phyloP scores from a whole-genome alignment of 1,140 invertebrate genomes.

The Brachionus asplanchnoidis region DNA sequence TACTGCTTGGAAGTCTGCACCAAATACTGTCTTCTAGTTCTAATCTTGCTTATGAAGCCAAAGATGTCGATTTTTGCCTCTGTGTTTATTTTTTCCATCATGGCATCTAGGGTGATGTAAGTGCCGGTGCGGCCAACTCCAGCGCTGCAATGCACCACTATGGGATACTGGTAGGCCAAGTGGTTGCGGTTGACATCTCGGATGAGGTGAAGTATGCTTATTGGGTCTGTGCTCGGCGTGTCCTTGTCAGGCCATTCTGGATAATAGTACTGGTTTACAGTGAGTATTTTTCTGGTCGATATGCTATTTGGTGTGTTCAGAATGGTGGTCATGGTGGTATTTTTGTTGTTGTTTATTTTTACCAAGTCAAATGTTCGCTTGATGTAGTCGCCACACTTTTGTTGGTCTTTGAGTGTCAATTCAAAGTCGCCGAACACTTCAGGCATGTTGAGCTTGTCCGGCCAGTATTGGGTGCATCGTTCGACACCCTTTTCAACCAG shows the following conservation, averaged over 20 bases:
- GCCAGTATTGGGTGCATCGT: conserved; percentile 93
- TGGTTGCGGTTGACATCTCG: conserved; percentile 28
- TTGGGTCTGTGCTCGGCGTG: conserved; percentile 19
- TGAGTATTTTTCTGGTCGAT: conserved; percentile 62
- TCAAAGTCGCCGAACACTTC: conserved; percentile 11
- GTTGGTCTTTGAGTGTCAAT: conserved; percentile 22
- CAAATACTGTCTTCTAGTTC: conserved; percentile 95
- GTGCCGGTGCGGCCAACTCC: conserved; percentile 83
- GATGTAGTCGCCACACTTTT: conserved; percentile 26
- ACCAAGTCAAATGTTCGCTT: conserved; percentile 25
- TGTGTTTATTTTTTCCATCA: conserved; percentile 94
- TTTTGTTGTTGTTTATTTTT: not conserved
- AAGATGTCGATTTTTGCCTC: conserved; percentile 98
- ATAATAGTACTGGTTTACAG: conserved; percentile 84
- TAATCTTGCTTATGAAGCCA: conserved; percentile 92
- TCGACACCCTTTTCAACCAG: conserved; percentile 77
- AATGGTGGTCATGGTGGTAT: not conserved
- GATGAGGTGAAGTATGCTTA: conserved; percentile 34
- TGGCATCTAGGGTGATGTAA: conserved; percentile 94
- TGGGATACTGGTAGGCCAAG: conserved; percentile 69
- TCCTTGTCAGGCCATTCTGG: conserved; percentile 91
- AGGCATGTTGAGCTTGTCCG: conserved; percentile 62
- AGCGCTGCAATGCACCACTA: conserved; percentile 79
- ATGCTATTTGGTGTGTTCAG: not conserved
- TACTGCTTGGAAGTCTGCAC: conserved; percentile 79